Conservation (phyloP, 2,113 vertebrate genomes). For the Macquaria australasica region DNA sequence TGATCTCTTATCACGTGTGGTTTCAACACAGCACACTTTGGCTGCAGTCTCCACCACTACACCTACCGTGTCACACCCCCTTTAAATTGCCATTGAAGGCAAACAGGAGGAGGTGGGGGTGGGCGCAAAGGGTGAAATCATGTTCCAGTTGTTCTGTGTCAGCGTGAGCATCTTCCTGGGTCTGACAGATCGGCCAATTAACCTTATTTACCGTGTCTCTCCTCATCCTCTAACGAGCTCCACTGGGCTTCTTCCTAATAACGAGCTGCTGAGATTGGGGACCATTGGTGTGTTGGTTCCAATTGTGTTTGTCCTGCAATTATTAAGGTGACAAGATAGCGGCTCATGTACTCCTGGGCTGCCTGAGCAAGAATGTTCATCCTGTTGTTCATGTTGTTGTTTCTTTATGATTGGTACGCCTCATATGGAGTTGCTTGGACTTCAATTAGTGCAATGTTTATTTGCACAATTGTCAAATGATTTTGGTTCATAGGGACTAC, state of each 20-base stretch:
- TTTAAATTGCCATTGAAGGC: conserved; percentile 74
- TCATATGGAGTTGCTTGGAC: conserved; percentile 30
- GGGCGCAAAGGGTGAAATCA: conserved; percentile 64
- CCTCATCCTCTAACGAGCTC: conserved; percentile 85
- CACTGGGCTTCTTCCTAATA: conserved; percentile 84
- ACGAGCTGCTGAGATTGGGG: conserved; percentile 73
- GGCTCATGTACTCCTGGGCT: conserved; percentile 25
- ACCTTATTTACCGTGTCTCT: conserved; percentile 86
- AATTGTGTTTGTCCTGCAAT: conserved; percentile 69
- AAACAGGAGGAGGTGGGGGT: conserved; percentile 45
- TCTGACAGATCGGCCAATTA: conserved; percentile 88
- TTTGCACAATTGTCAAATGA: conserved; percentile 48
- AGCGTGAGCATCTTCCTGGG: conserved; percentile 75
- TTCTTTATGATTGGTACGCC: conserved; percentile 37
- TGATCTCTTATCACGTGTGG: conserved; percentile 39
- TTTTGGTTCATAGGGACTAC: conserved; percentile 36
- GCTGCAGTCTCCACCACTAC: conserved; percentile 50
- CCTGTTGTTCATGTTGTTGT: conserved; percentile 30
- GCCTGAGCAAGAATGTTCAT: conserved; percentile 9
- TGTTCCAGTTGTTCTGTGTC: conserved; percentile 78
- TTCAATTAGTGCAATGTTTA: conserved; percentile 40
- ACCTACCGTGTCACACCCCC: conserved; percentile 23
- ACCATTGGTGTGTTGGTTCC: conserved; percentile 60
- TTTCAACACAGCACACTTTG: conserved; percentile 54
- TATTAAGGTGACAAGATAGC: conserved; percentile 75